Percentiles rank a stretch among this genome's conserved stretches.
phyloP scores from a whole-genome alignment of 2,797 vertebrate genomes.

The Cynopterus sphinx region DNA sequence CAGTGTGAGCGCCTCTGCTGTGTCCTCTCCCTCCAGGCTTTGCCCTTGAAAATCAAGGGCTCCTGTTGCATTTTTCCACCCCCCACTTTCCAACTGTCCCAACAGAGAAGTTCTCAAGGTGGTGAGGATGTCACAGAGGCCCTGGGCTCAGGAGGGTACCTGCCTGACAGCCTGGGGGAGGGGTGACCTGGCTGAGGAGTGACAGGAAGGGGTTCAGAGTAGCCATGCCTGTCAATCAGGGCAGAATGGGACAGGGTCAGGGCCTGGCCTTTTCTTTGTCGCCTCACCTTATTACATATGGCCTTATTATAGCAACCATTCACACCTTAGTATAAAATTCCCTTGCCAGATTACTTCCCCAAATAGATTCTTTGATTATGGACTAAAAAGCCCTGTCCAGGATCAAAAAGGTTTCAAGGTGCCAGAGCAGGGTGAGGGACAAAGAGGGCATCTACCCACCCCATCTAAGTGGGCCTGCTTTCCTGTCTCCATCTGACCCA shows the following conservation, averaged over 20 bases:
- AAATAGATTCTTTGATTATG: not conserved
- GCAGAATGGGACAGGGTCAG: not conserved
- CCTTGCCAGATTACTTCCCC: not conserved
- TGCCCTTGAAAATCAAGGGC: not conserved
- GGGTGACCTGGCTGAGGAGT: not conserved
- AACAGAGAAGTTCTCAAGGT: not conserved
- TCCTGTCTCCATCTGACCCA: not conserved
- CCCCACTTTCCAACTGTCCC: not conserved
- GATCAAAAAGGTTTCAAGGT: not conserved
- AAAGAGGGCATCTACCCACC: no score
- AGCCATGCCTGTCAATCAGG: not conserved
- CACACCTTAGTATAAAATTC: not conserved
- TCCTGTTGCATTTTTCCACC: not conserved
- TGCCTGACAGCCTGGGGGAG: not conserved
- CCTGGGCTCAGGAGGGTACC: not conserved
- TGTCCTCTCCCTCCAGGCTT: not conserved
- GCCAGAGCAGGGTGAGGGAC: not conserved
- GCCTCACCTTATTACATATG: not conserved
- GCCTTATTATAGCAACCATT: not conserved
- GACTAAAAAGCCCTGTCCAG: not conserved
- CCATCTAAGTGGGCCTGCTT: not conserved
- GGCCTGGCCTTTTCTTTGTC: not conserved
- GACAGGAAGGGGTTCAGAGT: not conserved
- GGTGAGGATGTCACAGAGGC: rapidly evolving
- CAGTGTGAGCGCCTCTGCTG: rapidly evolving